Base-by-base conservation (phyloP, 2,797 vertebrate genomes). In the Carapus acus region DNA sequence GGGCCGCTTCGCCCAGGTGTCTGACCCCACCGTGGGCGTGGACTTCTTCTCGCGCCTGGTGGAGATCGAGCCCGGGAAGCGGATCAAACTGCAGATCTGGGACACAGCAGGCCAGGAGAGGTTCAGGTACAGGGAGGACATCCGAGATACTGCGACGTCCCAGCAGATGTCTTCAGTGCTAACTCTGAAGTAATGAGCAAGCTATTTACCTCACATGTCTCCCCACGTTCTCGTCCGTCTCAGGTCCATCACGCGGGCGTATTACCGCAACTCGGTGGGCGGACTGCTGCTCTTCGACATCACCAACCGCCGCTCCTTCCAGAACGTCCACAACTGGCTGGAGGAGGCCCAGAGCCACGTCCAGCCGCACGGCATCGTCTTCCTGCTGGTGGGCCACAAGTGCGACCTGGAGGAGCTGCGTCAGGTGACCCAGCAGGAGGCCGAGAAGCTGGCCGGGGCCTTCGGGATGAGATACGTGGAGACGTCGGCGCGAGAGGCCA, bases 31-130 rank as follows among this genome's bases (percentile, higher is more conserved):
- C 0, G 94, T 97, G 33, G 94, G 94, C 2, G 94, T 97, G 82
- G 94, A 97, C 84, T 96, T 97, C 81, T 97, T 97, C 87, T 96
- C 93, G 23, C 88, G 94, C 39, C 86, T 96, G 84, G 91, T 96
- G 78, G 94, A 96, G 87, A 94, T 96, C 33, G 93, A 97, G 69
- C 92, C 93, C 0, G 92, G 93, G 31, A 97, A 97, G 68, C 80
- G 93, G 55, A 94, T 97, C 86, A 96, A 96, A 80, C 90, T 96
- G 14, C 92, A 94, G 81, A 94, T 94, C 77, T 93, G 92, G 91
- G 93, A 94, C 79, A 94, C 92, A 0, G 92, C 91, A 1, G 92
- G 92, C 13, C 92, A 92, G 76, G 93, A 94, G 81, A 85, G 92
- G 67, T 94, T 94, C 88, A 92, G 91, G 91, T 93, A 76, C 42